Conservation (phyloP, 23 tunicate genomes). For the Trididemnum miniatum region DNA sequence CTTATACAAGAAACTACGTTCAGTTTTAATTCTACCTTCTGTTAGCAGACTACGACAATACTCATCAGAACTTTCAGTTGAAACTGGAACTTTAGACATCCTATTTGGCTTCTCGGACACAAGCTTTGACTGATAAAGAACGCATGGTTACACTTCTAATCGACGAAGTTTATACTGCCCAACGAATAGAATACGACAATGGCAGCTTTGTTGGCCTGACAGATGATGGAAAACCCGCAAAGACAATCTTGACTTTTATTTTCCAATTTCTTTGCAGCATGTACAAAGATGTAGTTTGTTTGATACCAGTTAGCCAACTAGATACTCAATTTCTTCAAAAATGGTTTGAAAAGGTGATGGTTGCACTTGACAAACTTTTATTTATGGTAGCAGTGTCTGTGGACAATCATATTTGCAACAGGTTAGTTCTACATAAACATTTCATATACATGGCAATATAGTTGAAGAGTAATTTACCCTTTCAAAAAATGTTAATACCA, state of each 20-base stretch:
- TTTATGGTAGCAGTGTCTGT: slow-evolving; percentile 14
- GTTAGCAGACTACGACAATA: background rate
- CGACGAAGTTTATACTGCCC: slow-evolving; percentile 30
- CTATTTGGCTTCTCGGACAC: background rate
- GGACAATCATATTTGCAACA: slow-evolving; percentile 22
- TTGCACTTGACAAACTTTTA: background rate
- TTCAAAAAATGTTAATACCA: background rate
- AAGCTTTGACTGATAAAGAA: background rate
- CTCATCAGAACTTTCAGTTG: background rate
- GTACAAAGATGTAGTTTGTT: slow-evolving; percentile 12
- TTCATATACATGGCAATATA: background rate
- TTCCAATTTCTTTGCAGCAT: background rate
- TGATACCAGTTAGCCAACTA: slow-evolving; percentile 5
- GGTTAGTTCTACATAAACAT: background rate
- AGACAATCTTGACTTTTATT: slow-evolving; percentile 13
- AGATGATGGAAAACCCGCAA: slow-evolving; percentile 11
- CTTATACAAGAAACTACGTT: background rate
- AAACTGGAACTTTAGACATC: background rate
- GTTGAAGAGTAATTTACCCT: background rate
- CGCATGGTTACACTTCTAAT: slow-evolving; percentile 1
- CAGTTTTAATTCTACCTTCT: background rate
- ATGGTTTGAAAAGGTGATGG: slow-evolving; percentile 15
- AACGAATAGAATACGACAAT: slow-evolving; percentile 18
- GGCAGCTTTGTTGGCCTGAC: slow-evolving; percentile 19
- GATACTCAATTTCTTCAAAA: background rate